phyloP scores from a whole-genome alignment of 2,113 vertebrate species.

The Nothocercus nigrocapillus region DNA sequence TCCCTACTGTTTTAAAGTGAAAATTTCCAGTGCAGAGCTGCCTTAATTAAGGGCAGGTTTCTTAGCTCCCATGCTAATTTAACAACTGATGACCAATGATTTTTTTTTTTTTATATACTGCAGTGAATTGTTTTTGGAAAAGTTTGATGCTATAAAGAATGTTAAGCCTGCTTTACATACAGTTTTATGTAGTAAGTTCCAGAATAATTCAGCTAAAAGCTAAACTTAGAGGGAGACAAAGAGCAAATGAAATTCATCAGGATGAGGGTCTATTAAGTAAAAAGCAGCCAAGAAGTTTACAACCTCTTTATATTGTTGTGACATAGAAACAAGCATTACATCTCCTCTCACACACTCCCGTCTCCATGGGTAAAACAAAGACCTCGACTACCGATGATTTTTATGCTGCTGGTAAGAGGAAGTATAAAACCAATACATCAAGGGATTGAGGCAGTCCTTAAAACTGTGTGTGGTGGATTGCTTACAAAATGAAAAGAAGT shows the following conservation, averaged over 20 bases:
- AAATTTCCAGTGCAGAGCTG: conserved; percentile 56
- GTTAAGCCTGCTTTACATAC: background rate
- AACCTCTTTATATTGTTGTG: background rate
- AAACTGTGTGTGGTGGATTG: background rate
- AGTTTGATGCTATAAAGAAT: background rate
- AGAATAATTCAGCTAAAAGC: background rate
- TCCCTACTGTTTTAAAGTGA: conserved; percentile 57
- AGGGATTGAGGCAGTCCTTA: background rate
- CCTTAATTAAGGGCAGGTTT: conserved; percentile 56
- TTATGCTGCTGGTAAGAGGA: background rate
- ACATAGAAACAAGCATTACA: fast-evolving
- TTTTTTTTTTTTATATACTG: background rate
- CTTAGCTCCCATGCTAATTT: conserved; percentile 32
- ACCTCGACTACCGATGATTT: background rate
- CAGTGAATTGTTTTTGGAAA: background rate
- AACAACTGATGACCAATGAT: conserved; percentile 13
- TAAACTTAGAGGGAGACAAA: background rate
- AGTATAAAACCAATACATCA: background rate
- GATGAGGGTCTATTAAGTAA: background rate
- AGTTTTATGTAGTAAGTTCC: background rate
- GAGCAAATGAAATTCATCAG: background rate
- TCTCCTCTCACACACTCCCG: background rate
- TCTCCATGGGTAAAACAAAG: background rate
- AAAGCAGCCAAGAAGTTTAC: background rate
- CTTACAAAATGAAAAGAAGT: background rate